phyloP scores from a whole-genome alignment of 2,797 vertebrate species.

The Tenualosa ilisha region DNA sequence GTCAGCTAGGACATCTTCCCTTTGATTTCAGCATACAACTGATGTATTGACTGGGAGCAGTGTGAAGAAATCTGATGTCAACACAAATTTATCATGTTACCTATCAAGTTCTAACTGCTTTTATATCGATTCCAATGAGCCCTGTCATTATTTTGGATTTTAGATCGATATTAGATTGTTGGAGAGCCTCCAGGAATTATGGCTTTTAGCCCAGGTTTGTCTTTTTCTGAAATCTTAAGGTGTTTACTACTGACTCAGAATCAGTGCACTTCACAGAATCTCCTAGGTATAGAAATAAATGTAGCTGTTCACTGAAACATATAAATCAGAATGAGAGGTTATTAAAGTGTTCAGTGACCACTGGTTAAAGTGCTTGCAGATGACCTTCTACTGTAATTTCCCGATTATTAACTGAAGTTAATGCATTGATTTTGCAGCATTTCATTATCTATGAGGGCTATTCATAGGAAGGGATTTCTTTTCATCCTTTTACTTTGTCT shows the following conservation, averaged over 20 bases:
- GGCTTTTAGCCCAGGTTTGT: not conserved
- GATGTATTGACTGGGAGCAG: not conserved
- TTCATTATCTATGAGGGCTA: too few relatives aligned
- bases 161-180: not conserved
- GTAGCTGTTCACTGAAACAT: not conserved
- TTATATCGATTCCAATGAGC: not conserved
- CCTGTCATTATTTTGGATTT: not conserved
- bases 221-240: not conserved
- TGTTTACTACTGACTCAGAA: not conserved
- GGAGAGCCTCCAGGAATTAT: not conserved
- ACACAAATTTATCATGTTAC: not conserved
- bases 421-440: too few relatives aligned
- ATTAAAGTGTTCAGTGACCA: not conserved
- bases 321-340: too few relatives aligned
- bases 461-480: too few relatives aligned
- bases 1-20: not conserved
- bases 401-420: too few relatives aligned
- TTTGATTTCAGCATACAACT: not conserved
- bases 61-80: not conserved
- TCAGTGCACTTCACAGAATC: not conserved
- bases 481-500: too few relatives aligned
- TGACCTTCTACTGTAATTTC: too few relatives aligned
- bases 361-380: not conserved
- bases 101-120: not conserved
- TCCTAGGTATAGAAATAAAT: not conserved